Evolutionary conservation across 2,113 vertebrate species (phyloP).

Genomic region (Lepisosteus osseus): DNA sequence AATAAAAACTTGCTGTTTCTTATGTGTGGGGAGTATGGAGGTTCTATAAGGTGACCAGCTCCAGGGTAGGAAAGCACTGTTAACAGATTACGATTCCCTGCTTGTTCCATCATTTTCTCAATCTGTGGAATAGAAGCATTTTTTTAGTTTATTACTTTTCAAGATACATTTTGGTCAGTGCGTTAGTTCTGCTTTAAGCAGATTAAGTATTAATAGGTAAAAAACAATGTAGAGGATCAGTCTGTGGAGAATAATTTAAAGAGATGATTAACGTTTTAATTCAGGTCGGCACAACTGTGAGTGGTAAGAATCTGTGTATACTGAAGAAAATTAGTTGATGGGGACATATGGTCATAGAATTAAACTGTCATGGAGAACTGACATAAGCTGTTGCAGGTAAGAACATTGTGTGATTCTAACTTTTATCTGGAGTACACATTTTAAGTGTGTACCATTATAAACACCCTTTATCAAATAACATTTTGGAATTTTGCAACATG

Average conservation of each 20-base stretch:
- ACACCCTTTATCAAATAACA: too few species aligned
- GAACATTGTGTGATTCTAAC: neutral
- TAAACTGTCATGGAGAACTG: neutral
- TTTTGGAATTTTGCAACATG: too few species aligned
- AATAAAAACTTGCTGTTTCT: conserved; percentile 37
- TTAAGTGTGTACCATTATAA: too few species aligned
- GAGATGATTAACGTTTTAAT: conserved; percentile 28
- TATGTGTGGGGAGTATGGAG: conserved; percentile 58
- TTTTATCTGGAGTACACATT: too few species aligned
- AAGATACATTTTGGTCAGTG: too few species aligned
- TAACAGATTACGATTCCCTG: conserved; percentile 57
- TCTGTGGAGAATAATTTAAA: neutral
- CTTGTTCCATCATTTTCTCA: conserved; percentile 37
- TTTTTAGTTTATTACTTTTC: too few species aligned
- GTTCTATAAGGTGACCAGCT: conserved; percentile 66
- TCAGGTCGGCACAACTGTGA: too few species aligned
- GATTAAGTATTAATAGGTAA: neutral
- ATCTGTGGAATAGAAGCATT: conserved; percentile 42
- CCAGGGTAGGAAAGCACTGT: conserved; percentile 43
- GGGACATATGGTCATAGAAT: neutral
- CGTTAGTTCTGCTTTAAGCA: too few species aligned
- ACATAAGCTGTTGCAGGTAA: neutral
- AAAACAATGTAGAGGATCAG: neutral
- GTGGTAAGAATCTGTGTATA: neutral
- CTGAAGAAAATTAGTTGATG: neutral